phyloP scores from a whole-genome alignment of 2,797 vertebrate species.

The Xenopus petersii region DNA sequence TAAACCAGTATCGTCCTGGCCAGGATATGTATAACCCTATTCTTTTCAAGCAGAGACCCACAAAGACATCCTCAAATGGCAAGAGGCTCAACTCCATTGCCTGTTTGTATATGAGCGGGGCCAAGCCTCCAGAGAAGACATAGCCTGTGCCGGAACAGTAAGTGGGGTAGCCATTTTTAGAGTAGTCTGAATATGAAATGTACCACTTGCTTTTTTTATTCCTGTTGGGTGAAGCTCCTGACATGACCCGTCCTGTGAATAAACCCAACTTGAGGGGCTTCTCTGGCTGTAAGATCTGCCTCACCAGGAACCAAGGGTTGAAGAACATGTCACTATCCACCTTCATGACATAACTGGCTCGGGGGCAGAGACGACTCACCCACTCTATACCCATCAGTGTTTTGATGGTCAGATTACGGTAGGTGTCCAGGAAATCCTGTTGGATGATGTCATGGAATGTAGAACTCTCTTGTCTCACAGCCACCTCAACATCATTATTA shows the following conservation, averaged over 20 bases:
- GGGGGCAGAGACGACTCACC: too few species aligned
- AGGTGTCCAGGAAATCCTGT: too few species aligned
- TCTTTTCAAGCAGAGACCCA: slow-evolving; percentile 65
- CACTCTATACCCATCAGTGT: too few species aligned
- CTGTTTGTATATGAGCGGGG: slow-evolving; percentile 51
- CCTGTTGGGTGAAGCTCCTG: slow-evolving; percentile 50
- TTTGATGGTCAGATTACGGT: too few species aligned
- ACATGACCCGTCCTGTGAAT: slow-evolving; percentile 66
- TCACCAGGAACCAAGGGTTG: too few species aligned
- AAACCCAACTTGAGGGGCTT: slow-evolving; percentile 57
- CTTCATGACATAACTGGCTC: too few species aligned
- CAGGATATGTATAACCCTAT: slow-evolving; percentile 39
- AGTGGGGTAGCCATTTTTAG: slow-evolving; percentile 53
- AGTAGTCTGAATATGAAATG: slow-evolving; percentile 58
- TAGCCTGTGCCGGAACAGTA: slow-evolving; percentile 71
- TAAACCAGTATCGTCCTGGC: slow-evolving; percentile 58
- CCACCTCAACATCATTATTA: rapidly evolving
- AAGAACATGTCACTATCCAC: too few species aligned
- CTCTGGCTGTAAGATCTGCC: slow-evolving; percentile 53
- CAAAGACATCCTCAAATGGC: slow-evolving; percentile 69
- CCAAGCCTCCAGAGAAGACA: slow-evolving; percentile 68
- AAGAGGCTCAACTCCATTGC: slow-evolving; percentile 59
- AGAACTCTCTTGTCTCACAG: slow-evolving; percentile 18
- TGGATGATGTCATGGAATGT: slow-evolving; percentile 56
- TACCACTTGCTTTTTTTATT: slow-evolving; percentile 65